A percentile compares a stretch with the other conserved stretches of the same genome.
phyloP scores from a whole-genome alignment of 2,797 vertebrate genomes.

The Coilia nasus region DNA sequence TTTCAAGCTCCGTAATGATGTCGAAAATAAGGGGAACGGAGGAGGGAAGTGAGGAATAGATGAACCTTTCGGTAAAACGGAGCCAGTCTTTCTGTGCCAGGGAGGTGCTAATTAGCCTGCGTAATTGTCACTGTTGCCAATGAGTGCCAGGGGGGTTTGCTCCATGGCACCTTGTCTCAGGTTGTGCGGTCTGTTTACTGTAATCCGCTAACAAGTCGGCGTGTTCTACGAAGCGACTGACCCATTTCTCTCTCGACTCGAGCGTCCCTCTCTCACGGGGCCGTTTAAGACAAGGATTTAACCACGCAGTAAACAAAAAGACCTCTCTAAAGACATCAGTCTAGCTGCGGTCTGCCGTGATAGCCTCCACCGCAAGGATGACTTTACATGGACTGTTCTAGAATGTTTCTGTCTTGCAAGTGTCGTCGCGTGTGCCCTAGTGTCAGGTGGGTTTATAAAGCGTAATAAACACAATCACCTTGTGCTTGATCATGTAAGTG shows the following conservation, averaged over 20 bases:
- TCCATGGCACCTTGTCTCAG: constrained; percentile 54
- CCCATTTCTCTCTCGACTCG: constrained; percentile 59
- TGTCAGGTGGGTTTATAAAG: constrained; percentile 69
- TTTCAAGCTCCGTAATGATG: constrained; percentile 39
- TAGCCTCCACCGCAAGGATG: not conserved
- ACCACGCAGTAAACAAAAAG: constrained; percentile 23
- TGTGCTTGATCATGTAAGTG: constrained; percentile 48
- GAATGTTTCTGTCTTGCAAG: constrained; percentile 8
- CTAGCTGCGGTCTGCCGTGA: not conserved
- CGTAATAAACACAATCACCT: constrained; percentile 69
- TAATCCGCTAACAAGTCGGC: constrained; percentile 47
- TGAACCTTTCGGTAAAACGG: constrained; percentile 13
- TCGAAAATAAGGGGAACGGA: constrained; percentile 38
- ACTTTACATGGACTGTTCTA: not conserved
- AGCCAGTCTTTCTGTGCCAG: constrained; percentile 51
- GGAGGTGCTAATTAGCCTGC: constrained; percentile 67
- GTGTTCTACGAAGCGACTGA: constrained; percentile 59
- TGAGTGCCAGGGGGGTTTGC: constrained; percentile 58
- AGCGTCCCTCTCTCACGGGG: constrained; percentile 36
- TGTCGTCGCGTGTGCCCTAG: constrained; percentile 28
- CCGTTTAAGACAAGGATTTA: constrained; percentile 20
- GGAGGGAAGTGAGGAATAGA: constrained; percentile 19
- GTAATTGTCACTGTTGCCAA: constrained; percentile 65
- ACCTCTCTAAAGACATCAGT: constrained; percentile 1
- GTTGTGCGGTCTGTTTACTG: constrained; percentile 47